Percentiles rank a stretch among this genome's conserved stretches.
Conservation (phyloP, 2,113 vertebrate genomes). For the Leptodactylus fuscus region DNA sequence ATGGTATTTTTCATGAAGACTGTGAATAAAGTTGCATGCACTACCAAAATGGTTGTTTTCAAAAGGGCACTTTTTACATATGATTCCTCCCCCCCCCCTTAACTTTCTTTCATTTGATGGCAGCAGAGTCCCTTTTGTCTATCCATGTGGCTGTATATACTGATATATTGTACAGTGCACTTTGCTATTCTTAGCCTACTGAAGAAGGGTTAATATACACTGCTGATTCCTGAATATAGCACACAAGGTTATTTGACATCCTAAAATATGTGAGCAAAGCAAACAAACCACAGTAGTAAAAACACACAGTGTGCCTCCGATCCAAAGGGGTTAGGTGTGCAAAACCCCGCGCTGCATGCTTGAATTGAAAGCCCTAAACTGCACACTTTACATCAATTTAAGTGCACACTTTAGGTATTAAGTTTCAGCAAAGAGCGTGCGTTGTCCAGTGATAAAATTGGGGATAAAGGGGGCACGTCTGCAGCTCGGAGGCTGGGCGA, state of each 20-base stretch:
- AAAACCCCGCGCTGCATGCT: slow-evolving; percentile 29
- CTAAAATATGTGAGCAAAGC: slow-evolving; percentile 54
- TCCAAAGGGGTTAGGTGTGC: slow-evolving; percentile 37
- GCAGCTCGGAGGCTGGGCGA: not conserved
- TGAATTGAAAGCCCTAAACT: slow-evolving; percentile 35
- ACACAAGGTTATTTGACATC: slow-evolving; percentile 61
- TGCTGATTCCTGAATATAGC: not conserved
- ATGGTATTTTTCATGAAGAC: too few species aligned
- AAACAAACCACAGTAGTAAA: slow-evolving; percentile 62
- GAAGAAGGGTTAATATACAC: slow-evolving; percentile 29
- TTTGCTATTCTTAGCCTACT: not conserved
- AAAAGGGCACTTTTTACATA: too few species aligned
- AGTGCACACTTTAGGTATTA: slow-evolving; percentile 44
- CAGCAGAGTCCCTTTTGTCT: not conserved
- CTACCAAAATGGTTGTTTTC: too few species aligned
- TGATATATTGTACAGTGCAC: not conserved
- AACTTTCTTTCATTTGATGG: too few species aligned
- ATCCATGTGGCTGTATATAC: not conserved
- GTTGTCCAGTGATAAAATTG: slow-evolving; percentile 8
- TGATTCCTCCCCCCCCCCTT: too few species aligned
- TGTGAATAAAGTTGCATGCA: too few species aligned
- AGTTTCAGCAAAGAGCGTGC: slow-evolving; percentile 16
- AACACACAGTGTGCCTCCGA: slow-evolving; percentile 53
- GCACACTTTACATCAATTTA: slow-evolving; percentile 36
- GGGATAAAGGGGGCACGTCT: not conserved